Conservation (phyloP, 2,888 invertebrate species). For the Pterobdella sp. region DNA sequence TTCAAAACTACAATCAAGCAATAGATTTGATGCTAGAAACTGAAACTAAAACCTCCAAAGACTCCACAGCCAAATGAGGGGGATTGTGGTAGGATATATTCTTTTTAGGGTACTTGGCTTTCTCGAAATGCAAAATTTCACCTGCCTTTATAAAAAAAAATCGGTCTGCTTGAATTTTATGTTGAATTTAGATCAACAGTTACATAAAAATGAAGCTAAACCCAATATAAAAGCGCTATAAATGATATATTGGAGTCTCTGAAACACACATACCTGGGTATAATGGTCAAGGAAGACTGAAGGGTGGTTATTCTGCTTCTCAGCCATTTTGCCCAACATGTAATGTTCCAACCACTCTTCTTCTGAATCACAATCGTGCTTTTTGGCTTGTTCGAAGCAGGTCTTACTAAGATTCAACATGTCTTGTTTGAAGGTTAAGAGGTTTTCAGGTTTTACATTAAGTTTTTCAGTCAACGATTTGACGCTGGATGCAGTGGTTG, state of each 20-base stretch:
- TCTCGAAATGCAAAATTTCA: conserved; percentile 67
- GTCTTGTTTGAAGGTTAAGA: conserved; percentile 46
- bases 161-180: background rate
- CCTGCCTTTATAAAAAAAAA: conserved; percentile 57
- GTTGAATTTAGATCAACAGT: background rate
- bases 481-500: background rate
- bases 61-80: conserved; percentile 74
- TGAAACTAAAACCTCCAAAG: conserved; percentile 61
- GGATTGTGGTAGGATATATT: conserved; percentile 73
- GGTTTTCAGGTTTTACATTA: background rate
- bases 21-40: too few relatives aligned
- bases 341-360: conserved; percentile 88
- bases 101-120: conserved; percentile 74
- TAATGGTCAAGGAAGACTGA: conserved; percentile 71
- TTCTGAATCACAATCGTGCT: conserved; percentile 57
- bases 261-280: conserved; percentile 55
- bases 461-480: background rate
- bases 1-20: too few relatives aligned
- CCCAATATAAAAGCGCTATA: background rate
- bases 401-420: conserved; percentile 70
- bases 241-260: background rate
- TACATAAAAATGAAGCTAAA: background rate
- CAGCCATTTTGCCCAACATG: conserved; percentile 88
- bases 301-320: conserved; percentile 71
- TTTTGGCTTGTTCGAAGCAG: conserved; percentile 61